These are phyloP conservation scores for Cynodonichthys magdalenae DNA, from an alignment of 2,797 vertebrate genomes.

Conservation along the genomic window DNA sequence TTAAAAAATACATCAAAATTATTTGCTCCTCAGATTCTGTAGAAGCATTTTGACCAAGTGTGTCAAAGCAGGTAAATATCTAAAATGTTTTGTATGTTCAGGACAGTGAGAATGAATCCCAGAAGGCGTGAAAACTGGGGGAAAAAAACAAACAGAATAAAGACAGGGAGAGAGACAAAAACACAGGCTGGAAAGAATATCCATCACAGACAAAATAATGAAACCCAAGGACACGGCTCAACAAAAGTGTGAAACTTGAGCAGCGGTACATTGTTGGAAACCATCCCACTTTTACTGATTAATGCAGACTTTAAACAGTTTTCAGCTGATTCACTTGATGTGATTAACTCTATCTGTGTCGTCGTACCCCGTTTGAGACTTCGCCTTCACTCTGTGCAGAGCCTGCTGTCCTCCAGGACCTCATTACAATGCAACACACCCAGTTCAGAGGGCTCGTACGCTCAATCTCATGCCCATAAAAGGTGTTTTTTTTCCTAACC, in stretches of 20 bases:
- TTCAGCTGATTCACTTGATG: conserved; percentile 2
- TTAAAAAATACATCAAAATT: neutral
- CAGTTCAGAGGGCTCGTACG: conserved; percentile 50
- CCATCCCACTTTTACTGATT: neutral
- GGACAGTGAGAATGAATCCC: neutral
- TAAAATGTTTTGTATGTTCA: neutral
- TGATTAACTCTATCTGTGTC: neutral
- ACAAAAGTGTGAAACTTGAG: neutral
- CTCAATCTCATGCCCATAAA: conserved; percentile 81
- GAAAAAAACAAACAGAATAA: neutral
- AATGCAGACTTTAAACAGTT: conserved; percentile 3
- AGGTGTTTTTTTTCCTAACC: conserved; percentile 70
- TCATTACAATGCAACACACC: conserved; percentile 73
- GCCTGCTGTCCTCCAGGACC: conserved; percentile 19
- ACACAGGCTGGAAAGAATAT: neutral
- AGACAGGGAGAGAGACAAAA: neutral
- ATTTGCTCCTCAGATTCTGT: neutral
- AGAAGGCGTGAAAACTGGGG: neutral
- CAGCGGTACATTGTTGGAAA: neutral
- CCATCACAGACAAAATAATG: neutral
- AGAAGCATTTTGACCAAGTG: neutral
- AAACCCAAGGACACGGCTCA: neutral
- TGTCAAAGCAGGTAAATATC: neutral
- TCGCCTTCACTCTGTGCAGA: conserved; percentile 45
- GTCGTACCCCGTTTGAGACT: conserved; percentile 33